These are phyloP conservation scores for Apamea monoglypha DNA, from an alignment of 2,888 invertebrate species.

Conservation along the genomic window DNA sequence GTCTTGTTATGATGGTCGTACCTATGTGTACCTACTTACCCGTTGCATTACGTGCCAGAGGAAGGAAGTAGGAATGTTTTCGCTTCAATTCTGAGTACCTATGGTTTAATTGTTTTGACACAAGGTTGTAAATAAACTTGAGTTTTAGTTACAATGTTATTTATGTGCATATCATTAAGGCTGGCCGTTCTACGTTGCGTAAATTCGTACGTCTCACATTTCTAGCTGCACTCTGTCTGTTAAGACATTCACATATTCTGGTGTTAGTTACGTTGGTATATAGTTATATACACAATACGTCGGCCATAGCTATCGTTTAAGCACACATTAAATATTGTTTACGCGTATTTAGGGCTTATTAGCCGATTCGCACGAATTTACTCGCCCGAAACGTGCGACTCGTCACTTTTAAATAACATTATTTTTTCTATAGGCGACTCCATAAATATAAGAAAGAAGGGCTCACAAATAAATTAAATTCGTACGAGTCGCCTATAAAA, in stretches of 20 bases:
- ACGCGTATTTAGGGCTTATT: background rate
- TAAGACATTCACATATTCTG: constrained; percentile 39
- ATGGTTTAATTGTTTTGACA: constrained; percentile 53
- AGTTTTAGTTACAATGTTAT: constrained; percentile 18
- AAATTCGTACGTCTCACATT: constrained; percentile 41
- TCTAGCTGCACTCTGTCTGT: constrained; percentile 13
- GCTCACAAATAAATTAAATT: too few species aligned
- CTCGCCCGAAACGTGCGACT: too few species aligned
- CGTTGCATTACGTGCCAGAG: constrained; percentile 43
- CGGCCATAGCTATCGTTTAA: background rate
- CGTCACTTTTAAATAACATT: too few species aligned
- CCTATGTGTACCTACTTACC: constrained; percentile 14
- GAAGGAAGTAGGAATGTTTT: constrained; percentile 60
- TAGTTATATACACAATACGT: constrained; percentile 7
- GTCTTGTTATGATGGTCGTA: constrained; percentile 43
- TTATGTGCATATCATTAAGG: constrained; percentile 23
- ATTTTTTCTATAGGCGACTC: too few species aligned
- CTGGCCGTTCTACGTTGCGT: constrained; percentile 25
- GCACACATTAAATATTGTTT: background rate
- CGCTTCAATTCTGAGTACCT: constrained; percentile 44
- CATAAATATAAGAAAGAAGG: too few species aligned
- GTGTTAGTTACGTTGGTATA: constrained; percentile 39
- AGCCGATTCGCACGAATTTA: too few species aligned
- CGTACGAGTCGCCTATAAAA: too few species aligned
- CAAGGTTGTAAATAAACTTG: constrained; percentile 44